A percentile compares a stretch with the other conserved stretches of the same genome.
Conservation (phyloP, 2,113 vertebrate genomes). For the Pionites leucogaster region DNA sequence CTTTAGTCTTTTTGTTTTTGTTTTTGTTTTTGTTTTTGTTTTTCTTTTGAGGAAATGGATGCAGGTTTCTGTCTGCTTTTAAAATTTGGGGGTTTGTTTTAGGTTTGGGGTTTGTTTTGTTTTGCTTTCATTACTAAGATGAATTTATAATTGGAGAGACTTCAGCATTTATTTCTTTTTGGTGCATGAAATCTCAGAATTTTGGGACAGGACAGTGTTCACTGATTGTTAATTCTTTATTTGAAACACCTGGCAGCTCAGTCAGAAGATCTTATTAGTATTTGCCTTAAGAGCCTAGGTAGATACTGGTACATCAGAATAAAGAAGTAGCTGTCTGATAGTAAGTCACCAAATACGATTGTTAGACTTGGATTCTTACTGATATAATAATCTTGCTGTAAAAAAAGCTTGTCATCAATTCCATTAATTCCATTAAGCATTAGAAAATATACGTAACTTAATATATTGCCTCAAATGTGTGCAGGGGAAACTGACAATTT, state of each 20-base stretch:
- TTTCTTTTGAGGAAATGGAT: background rate
- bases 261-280: background rate
- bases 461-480: background rate
- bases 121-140: background rate
- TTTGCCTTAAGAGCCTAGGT: background rate
- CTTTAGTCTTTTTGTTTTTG: too few species aligned
- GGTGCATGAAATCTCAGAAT: background rate
- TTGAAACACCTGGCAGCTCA: background rate
- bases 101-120: too few species aligned
- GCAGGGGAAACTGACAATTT: background rate
- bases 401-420: background rate
- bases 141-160: background rate
- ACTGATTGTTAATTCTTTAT: background rate
- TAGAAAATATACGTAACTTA: background rate
- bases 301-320: background rate
- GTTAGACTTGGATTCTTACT: background rate
- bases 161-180: background rate
- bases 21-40: background rate
- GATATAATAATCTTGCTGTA: background rate
- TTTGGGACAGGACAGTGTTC: background rate
- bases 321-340: background rate
- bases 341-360: background rate
- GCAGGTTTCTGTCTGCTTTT: background rate
- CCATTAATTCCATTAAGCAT: background rate
- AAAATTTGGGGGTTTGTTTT: background rate